Conservation (phyloP, 2,888 invertebrate species). For the Sclerodermus sp. region DNA sequence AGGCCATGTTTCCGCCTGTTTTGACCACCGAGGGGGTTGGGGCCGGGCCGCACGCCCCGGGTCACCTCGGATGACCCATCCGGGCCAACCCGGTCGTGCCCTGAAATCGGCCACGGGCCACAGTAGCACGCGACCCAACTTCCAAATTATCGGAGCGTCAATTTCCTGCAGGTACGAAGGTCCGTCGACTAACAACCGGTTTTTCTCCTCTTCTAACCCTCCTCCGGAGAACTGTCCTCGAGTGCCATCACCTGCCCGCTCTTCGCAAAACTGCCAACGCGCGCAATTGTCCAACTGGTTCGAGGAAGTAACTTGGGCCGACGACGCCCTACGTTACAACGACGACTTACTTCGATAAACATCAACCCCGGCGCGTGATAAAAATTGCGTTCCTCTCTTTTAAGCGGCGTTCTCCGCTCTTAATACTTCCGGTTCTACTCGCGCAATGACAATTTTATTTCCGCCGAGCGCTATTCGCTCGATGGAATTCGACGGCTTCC, state of each 20-base stretch:
- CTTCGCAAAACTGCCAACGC: constrained; percentile 8
- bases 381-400: neutral
- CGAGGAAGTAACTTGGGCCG: too few species aligned
- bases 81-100: constrained; percentile 43
- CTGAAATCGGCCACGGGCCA: constrained; percentile 27
- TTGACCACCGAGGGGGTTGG: constrained; percentile 56
- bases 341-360: too few species aligned
- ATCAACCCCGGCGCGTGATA: too few species aligned
- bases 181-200: too few species aligned
- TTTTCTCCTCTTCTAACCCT: neutral
- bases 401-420: constrained; percentile 3
- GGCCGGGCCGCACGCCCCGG: constrained; percentile 54
- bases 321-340: too few species aligned
- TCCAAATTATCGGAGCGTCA: too few species aligned
- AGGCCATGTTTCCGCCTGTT: constrained; percentile 58
- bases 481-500: too few species aligned
- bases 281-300: neutral
- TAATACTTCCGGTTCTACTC: too few species aligned
- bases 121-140: constrained; percentile 25
- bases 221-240: constrained; percentile 2
- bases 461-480: too few species aligned
- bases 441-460: too few species aligned
- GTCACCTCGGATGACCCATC: constrained; percentile 47
- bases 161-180: too few species aligned
- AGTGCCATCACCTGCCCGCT: constrained; percentile 4